Base-by-base conservation (phyloP, 2,797 vertebrate species). In the Enteromius mattozi region DNA sequence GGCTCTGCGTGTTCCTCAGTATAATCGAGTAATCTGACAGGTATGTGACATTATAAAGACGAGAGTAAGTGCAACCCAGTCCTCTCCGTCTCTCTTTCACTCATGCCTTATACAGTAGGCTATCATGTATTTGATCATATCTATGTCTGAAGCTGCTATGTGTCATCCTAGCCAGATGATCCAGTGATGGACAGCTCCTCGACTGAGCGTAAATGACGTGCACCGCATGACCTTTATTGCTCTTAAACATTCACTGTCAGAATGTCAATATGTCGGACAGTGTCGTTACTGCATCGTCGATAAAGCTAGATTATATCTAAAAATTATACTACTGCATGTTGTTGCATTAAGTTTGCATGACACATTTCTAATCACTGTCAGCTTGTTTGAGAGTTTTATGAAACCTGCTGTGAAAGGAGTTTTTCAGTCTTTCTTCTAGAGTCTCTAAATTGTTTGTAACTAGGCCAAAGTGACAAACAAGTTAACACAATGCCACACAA, bases 171-270 rank as follows among this genome's bases (percentile, higher is more conserved):
- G 7, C 21, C 49, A 78, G 47, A 78, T 45, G 82, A 61, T 54
- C 80, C 72, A 37, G 69, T 24, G 81, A 40, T 80, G 88, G 88
- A 89, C 84, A 83, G 85, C 86, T 76, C 75, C 80, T 77, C 87
- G 56, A 59, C 19, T 70, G 37, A 83, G 49, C 33, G 82, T 78
- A 78, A 83, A 74, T 69, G 37, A 47, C 61, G 37, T 37, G 81
- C 81, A 65, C 49, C 24, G 42, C 77, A 81, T 81, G 56, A 80
- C 83, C 77, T 74, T 76, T 83, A 69, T 37, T 70, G 74, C n/a
- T n/a, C 49, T 37, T 69, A 30, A 65, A 78, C 10, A 33, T 59
- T 10, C 54, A 17, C 30, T n/a, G 45, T 40, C 16, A 77, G 45
- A 35, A 81, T 47, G 54, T 63, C 81, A 27, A 19, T 74, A 51